Evolutionary conservation across 2,888 invertebrate species (phyloP).

Genomic region (Philaethria dido): DNA sequence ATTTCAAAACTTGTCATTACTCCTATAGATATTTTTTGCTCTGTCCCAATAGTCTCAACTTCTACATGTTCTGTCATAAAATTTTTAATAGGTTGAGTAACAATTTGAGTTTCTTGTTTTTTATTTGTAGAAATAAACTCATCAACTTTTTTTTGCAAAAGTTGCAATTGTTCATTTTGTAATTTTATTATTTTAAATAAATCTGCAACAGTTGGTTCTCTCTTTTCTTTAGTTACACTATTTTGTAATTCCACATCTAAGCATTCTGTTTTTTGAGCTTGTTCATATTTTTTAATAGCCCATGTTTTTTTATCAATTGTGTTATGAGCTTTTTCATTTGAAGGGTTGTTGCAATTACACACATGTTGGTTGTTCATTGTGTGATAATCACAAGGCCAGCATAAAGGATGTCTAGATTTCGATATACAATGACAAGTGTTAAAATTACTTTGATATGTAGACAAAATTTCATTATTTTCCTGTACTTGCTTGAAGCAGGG

Average conservation of each 20-base stretch:
- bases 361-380: constrained; percentile 24
- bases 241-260: constrained; percentile 63
- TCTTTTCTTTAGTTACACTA: constrained; percentile 64
- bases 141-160: constrained; percentile 86
- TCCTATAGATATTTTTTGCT: constrained; percentile 86
- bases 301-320: constrained; percentile 69
- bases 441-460: constrained; percentile 17
- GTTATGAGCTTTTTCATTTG: constrained; percentile 46
- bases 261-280: constrained; percentile 54
- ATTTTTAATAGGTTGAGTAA: constrained; percentile 53
- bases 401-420: constrained; percentile 24
- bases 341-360: constrained; percentile 46
- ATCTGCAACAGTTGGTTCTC: constrained; percentile 83
- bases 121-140: constrained; percentile 69
- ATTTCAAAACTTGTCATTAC: constrained; percentile 90
- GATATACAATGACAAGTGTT: constrained; percentile 36
- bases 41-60: constrained; percentile 63
- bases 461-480: constrained; percentile 19
- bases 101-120: constrained; percentile 51
- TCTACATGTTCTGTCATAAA: constrained; percentile 62
- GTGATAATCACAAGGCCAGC: constrained; percentile 40
- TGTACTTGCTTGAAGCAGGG: constrained; percentile 14
- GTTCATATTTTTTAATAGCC: constrained; percentile 68
- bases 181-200: constrained; percentile 86
- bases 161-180: constrained; percentile 86